These are phyloP conservation scores for Oscheius sp. DNA, from an alignment of 2,888 invertebrate species.

Conservation along the genomic window DNA sequence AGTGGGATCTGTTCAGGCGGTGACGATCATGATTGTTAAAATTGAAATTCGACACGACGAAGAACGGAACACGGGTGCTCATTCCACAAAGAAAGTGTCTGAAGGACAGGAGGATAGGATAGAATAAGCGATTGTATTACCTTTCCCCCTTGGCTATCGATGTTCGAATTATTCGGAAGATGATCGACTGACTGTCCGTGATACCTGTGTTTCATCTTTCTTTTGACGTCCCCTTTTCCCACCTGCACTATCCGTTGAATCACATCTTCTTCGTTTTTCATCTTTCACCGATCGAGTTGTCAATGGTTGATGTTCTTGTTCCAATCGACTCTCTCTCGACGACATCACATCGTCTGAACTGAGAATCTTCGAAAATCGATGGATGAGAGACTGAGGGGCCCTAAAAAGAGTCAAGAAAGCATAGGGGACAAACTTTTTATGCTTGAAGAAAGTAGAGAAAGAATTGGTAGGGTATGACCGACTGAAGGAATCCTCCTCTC, in stretches of 20 bases:
- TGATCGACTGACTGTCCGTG: slow-evolving; percentile 49
- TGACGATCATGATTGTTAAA: slow-evolving; percentile 67
- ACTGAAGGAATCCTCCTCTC: slow-evolving; percentile 18
- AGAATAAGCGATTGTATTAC: slow-evolving; percentile 27
- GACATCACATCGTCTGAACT: slow-evolving; percentile 47
- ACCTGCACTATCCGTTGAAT: slow-evolving; percentile 34
- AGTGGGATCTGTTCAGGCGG: slow-evolving; percentile 22
- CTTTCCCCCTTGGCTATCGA: slow-evolving; percentile 44
- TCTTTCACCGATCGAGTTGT: slow-evolving; percentile 26
- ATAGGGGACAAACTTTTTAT: neutral
- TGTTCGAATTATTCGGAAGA: slow-evolving; percentile 39
- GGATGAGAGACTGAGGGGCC: slow-evolving; percentile 30
- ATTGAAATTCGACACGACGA: slow-evolving; percentile 55
- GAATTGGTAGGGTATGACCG: slow-evolving; percentile 9
- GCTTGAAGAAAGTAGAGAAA: too few relatives aligned
- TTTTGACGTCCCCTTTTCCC: neutral
- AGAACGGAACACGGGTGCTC: slow-evolving; percentile 33
- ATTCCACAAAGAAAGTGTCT: slow-evolving; percentile 44
- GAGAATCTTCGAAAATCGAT: slow-evolving; percentile 44
- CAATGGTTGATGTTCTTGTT: neutral
- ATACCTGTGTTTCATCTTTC: slow-evolving; percentile 34
- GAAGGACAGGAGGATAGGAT: slow-evolving; percentile 16
- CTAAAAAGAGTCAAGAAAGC: neutral
- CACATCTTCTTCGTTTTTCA: slow-evolving; percentile 11
- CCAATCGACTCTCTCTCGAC: slow-evolving; percentile 16